Percentiles rank a stretch among this genome's conserved stretches.
These are phyloP conservation scores for Danio choprae DNA, from an alignment of 2,797 vertebrate genomes.

Conservation along the genomic window DNA sequence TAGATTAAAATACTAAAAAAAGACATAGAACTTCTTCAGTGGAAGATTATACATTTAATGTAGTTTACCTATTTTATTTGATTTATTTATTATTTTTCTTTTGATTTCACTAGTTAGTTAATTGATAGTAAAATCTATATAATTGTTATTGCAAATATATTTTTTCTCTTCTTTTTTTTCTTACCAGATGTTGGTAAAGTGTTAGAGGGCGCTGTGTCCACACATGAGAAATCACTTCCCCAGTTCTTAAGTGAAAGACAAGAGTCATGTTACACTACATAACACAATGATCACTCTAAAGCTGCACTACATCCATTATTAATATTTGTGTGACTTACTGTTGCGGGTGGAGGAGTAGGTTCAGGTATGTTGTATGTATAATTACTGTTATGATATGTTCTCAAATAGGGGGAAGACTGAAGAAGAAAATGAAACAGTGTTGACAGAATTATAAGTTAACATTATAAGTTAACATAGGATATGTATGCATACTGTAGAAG, in stretches of 20 bases:
- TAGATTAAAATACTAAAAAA: not conserved
- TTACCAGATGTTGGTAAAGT: conserved; percentile 87
- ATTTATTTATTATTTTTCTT: no score
- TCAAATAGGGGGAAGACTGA: conserved; percentile 80
- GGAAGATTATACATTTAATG: not conserved
- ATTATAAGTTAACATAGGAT: not conserved
- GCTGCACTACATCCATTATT: not conserved
- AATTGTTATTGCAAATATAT: not conserved
- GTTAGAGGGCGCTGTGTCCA: conserved; percentile 70
- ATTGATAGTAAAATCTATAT: not conserved
- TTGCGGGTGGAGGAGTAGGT: conserved; percentile 70
- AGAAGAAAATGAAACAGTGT: conserved; percentile 35
- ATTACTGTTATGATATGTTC: conserved; percentile 85
- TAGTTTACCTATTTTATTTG: not conserved
- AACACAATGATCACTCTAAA: not conserved
- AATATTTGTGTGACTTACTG: conserved; percentile 72
- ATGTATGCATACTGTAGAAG: not conserved
- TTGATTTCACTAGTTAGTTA: conserved; percentile 4
- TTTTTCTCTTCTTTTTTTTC: conserved; percentile 14
- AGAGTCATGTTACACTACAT: not conserved
- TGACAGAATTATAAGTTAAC: not conserved
- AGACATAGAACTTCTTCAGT: not conserved
- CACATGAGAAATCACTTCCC: conserved; percentile 89
- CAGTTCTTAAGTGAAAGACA: conserved; percentile 80
- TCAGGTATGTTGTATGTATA: conserved; percentile 64